phyloP scores from a whole-genome alignment of 2,888 invertebrate genomes.

The Alviniconcha strummeri region DNA sequence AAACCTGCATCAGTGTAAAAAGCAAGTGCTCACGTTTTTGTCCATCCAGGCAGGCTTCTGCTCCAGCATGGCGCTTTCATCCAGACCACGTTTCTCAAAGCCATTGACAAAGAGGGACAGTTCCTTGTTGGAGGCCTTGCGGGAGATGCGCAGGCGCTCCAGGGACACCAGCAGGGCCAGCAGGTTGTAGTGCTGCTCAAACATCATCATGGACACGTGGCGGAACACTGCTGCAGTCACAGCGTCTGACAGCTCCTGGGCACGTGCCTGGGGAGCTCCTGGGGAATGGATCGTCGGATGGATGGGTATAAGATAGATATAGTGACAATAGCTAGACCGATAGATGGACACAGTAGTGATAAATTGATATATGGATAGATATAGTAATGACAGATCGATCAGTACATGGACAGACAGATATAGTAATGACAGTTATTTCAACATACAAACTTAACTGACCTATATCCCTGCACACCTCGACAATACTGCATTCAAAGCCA shows the following conservation, averaged over 20 bases:
- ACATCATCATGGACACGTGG: slow-evolving; percentile 68
- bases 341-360: neutral
- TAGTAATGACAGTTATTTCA: too few relatives aligned
- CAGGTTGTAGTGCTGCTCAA: slow-evolving; percentile 65
- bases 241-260: slow-evolving; percentile 68
- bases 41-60: slow-evolving; percentile 68
- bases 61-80: slow-evolving; percentile 57
- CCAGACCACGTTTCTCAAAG: slow-evolving; percentile 62
- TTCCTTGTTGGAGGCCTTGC: slow-evolving; percentile 65
- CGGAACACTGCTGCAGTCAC: slow-evolving; percentile 61
- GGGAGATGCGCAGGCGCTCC: slow-evolving; percentile 62
- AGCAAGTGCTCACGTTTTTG: slow-evolving; percentile 50
- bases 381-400: too few relatives aligned
- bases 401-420: too few relatives aligned
- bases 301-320: neutral
- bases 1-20: too few relatives aligned
- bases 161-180: slow-evolving; percentile 67
- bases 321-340: neutral
- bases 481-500: too few relatives aligned
- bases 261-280: slow-evolving; percentile 68
- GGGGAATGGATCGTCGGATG: neutral
- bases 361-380: neutral
- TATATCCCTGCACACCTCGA: too few relatives aligned
- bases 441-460: too few relatives aligned
- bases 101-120: slow-evolving; percentile 69